phyloP scores from a whole-genome alignment of 2,113 vertebrate species.

The Herpailurus yagouaroundi region DNA sequence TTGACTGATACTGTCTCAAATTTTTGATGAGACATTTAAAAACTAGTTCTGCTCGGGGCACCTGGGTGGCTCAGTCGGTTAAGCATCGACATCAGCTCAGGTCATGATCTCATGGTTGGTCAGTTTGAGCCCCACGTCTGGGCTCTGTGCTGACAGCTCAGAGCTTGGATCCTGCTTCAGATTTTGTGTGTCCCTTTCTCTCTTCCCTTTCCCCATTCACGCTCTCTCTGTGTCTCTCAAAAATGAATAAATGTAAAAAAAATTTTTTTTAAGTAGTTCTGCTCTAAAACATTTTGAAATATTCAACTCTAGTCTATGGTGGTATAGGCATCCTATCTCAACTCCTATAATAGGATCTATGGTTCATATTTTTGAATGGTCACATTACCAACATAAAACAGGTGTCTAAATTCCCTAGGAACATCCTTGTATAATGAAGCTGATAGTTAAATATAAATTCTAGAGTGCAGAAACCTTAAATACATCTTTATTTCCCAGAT shows the following conservation, averaged over 20 bases:
- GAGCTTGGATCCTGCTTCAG: no score
- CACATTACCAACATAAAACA: not conserved
- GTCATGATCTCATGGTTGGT: no score
- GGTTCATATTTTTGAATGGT: not conserved
- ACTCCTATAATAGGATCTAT: not conserved
- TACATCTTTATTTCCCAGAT: not conserved
- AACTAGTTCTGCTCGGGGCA: not conserved
- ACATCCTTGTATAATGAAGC: rapidly evolving
- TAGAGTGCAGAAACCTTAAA: not conserved
- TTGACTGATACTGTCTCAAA: not conserved
- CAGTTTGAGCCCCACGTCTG: no score
- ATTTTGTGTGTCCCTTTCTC: no score
- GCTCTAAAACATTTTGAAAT: not conserved
- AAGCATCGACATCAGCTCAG: no score
- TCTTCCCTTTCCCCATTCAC: no score
- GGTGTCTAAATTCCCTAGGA: not conserved
- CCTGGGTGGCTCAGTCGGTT: no score
- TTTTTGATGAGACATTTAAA: not conserved
- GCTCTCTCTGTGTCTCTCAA: no score
- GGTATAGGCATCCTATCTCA: not conserved
- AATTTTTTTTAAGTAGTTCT: not conserved
- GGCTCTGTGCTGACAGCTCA: no score
- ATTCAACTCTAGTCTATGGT: not conserved
- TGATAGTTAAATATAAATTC: not conserved
- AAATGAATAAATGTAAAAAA: no score